phyloP scores from a whole-genome alignment of 2,888 invertebrate genomes.

The Nipponacmea schrenckii region DNA sequence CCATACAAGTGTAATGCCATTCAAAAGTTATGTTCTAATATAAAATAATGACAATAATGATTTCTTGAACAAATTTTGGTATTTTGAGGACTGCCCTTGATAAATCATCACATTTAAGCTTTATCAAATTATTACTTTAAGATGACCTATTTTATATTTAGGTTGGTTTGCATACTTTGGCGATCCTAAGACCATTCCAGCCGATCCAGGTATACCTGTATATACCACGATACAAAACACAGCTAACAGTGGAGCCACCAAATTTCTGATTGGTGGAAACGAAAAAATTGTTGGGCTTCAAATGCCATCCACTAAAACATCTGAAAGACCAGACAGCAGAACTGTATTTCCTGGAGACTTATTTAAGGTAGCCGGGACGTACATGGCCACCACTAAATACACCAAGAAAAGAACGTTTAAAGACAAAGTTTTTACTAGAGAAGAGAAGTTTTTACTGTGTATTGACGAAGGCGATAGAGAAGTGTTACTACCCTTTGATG shows the following conservation, averaged over 20 bases:
- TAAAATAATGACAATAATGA: too few species aligned
- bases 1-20: too few species aligned
- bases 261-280: conserved; percentile 52
- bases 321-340: conserved; percentile 25
- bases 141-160: conserved; percentile 23
- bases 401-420: conserved; percentile 37
- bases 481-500: conserved; percentile 46
- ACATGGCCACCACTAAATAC: conserved; percentile 44
- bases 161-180: conserved; percentile 56
- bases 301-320: conserved; percentile 29
- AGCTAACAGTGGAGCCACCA: conserved; percentile 42
- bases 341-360: conserved; percentile 49
- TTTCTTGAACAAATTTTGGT: too few species aligned
- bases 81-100: too few species aligned
- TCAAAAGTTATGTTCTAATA: too few species aligned
- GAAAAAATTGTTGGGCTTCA: conserved; percentile 41
- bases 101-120: too few species aligned
- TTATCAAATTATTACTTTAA: too few species aligned
- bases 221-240: conserved; percentile 44
- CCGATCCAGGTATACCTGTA: conserved; percentile 43
- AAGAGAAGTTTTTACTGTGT: conserved; percentile 48
- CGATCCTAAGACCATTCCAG: conserved; percentile 29
- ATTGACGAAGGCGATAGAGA: conserved; percentile 50
- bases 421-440: conserved; percentile 38
- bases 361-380: conserved; percentile 45